Conservation (phyloP, 2,797 vertebrate species). For the Coendou prehensilis region DNA sequence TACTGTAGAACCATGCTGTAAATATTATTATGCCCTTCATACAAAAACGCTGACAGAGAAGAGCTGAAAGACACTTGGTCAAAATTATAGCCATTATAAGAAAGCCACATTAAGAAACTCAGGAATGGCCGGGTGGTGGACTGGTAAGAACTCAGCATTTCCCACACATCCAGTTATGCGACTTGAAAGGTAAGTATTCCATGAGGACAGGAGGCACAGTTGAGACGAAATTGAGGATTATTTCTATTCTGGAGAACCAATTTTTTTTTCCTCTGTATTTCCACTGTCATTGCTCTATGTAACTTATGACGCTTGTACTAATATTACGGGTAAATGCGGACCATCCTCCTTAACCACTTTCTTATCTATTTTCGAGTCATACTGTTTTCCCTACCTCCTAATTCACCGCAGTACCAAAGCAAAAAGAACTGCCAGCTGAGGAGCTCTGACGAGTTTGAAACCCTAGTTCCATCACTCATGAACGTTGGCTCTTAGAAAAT, state of each 20-base stretch:
- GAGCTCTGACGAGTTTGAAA: not conserved
- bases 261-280: not conserved
- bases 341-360: not conserved
- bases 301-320: not conserved
- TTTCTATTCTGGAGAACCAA: not conserved
- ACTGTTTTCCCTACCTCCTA: not conserved
- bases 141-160: not conserved
- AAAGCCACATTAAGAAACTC: constrained; percentile 38
- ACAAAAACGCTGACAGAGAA: constrained; percentile 59
- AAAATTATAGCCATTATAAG: not conserved
- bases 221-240: not conserved
- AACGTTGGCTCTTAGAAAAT: not conserved
- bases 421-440: constrained; percentile 43
- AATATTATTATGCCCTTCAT: constrained; percentile 51
- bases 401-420: not conserved
- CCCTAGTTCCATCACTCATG: not conserved
- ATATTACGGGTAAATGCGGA: not conserved
- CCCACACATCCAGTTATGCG: not conserved
- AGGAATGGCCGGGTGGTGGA: not conserved
- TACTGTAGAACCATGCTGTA: constrained; percentile 1
- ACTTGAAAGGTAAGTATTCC: constrained; percentile 1
- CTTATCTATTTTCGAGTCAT: not conserved
- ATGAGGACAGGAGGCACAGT: not conserved
- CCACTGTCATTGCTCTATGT: not conserved
- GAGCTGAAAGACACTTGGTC: constrained; percentile 34